phyloP scores from a whole-genome alignment of 2,797 vertebrate species.

The Oryzias sinensis region DNA sequence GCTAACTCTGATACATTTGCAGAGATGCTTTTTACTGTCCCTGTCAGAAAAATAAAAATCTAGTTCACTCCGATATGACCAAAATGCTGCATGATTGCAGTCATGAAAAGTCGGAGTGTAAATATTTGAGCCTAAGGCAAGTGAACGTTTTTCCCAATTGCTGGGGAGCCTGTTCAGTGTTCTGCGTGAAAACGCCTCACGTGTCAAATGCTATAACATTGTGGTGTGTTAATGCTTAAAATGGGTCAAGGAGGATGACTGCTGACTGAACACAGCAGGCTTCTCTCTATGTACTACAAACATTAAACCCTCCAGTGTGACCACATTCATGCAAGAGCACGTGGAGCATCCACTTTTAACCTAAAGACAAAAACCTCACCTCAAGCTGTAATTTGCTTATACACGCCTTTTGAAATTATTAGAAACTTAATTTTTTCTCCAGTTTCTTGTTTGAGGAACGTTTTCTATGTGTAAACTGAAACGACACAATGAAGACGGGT shows the following conservation, averaged over 20 bases:
- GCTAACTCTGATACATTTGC: too few relatives aligned
- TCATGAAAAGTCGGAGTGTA: constrained; percentile 46
- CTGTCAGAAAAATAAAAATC: too few relatives aligned
- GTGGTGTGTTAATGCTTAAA: neutral
- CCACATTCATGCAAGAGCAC: constrained; percentile 32
- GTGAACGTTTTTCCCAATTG: constrained; percentile 18
- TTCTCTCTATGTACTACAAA: constrained; percentile 21
- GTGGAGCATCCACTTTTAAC: constrained; percentile 22
- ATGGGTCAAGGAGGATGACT: constrained; percentile 27
- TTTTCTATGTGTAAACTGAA: constrained; percentile 10
- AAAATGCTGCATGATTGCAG: constrained; percentile 23
- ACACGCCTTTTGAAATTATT: constrained; percentile 20
- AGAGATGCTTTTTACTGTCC: too few relatives aligned
- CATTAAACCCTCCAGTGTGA: constrained; percentile 7
- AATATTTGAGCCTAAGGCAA: constrained; percentile 48
- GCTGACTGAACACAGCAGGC: constrained; percentile 15
- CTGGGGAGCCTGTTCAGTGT: constrained; percentile 23
- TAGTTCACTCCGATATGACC: neutral
- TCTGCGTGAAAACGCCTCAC: constrained; percentile 6
- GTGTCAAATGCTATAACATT: constrained; percentile 16
- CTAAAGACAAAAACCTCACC: constrained; percentile 31
- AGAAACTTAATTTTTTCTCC: constrained; percentile 8
- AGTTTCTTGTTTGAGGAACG: constrained; percentile 18
- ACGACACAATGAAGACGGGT: constrained; percentile 16
- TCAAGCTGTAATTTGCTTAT: constrained; percentile 15